A percentile compares a stretch with the other conserved stretches of the same genome.
These are phyloP conservation scores for Drosophila helvetica DNA, from an alignment of 2,888 invertebrate genomes.

Conservation along the genomic window DNA sequence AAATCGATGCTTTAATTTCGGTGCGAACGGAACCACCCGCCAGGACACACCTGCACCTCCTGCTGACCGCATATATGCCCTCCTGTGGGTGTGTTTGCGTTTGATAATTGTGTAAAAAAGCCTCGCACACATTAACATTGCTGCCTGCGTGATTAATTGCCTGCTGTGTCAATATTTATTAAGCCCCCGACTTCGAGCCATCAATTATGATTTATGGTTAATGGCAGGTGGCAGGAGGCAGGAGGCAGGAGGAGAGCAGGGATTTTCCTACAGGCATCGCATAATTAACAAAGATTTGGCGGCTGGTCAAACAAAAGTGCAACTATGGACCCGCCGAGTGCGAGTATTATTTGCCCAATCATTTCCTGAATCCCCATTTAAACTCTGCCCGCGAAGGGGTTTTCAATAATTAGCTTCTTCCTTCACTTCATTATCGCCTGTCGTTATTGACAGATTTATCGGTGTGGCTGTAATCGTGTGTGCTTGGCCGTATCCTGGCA, in stretches of 20 bases:
- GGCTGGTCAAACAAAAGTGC: slow-evolving; percentile 31
- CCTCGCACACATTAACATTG: slow-evolving; percentile 26
- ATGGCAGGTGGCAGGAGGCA: slow-evolving; percentile 12
- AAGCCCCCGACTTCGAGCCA: slow-evolving; percentile 15
- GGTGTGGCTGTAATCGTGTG: neutral
- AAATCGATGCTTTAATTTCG: slow-evolving; percentile 55
- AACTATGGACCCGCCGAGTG: slow-evolving; percentile 8
- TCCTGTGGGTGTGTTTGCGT: slow-evolving; percentile 22
- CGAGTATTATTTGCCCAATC: slow-evolving; percentile 18
- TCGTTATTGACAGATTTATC: slow-evolving; percentile 30
- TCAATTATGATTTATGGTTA: slow-evolving; percentile 66
- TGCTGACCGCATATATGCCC: neutral
- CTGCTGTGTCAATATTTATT: slow-evolving; percentile 55
- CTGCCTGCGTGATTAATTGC: slow-evolving; percentile 55
- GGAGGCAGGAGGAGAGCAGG: too few species aligned
- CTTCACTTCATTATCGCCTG: slow-evolving; percentile 16
- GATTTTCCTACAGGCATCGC: slow-evolving; percentile 21
- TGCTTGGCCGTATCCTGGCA: slow-evolving; percentile 5
- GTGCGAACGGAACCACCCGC: neutral
- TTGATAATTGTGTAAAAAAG: slow-evolving; percentile 38
- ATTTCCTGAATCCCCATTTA: slow-evolving; percentile 5
- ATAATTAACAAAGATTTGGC: slow-evolving; percentile 57
- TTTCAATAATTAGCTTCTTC: slow-evolving; percentile 9
- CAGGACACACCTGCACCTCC: neutral
- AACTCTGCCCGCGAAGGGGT: slow-evolving; percentile 1